Evolutionary conservation across 2,113 vertebrate species (phyloP).

Genomic region (Lamprotornis superbus): DNA sequence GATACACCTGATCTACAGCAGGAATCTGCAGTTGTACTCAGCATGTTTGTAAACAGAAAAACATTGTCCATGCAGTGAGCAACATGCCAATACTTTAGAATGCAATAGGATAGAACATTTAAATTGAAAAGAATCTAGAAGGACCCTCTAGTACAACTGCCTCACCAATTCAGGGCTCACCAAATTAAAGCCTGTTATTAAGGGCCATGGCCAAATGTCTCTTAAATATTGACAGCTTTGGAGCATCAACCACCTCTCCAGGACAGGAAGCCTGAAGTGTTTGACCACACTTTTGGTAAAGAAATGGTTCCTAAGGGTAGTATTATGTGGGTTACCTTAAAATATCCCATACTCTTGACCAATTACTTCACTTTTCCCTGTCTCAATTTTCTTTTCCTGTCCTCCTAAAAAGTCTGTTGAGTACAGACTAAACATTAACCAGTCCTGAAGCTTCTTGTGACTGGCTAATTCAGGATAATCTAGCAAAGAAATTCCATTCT

Average conservation of each 20-base stretch:
- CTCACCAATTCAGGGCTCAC: background rate
- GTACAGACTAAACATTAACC: background rate
- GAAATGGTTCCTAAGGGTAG: background rate
- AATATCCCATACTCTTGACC: background rate
- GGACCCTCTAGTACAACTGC: background rate
- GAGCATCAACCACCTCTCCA: background rate
- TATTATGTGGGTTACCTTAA: background rate
- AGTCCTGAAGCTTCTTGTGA: background rate
- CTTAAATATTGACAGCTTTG: background rate
- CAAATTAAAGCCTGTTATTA: background rate
- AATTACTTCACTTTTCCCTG: background rate
- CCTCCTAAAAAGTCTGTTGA: background rate
- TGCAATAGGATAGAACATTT: background rate
- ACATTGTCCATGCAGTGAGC: background rate
- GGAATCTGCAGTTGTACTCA: background rate
- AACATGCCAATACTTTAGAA: background rate
- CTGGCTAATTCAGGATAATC: background rate
- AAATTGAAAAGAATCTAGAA: background rate
- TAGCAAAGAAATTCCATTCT: background rate
- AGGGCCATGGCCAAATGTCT: background rate
- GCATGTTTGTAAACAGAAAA: background rate
- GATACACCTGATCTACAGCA: background rate
- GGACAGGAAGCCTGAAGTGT: background rate
- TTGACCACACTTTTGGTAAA: background rate
- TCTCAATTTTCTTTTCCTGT: background rate